Percentiles rank a stretch among this genome's conserved stretches.
These are phyloP conservation scores for Mormyrus hasselquistii DNA, from an alignment of 2,797 vertebrate species.

Conservation along the genomic window DNA sequence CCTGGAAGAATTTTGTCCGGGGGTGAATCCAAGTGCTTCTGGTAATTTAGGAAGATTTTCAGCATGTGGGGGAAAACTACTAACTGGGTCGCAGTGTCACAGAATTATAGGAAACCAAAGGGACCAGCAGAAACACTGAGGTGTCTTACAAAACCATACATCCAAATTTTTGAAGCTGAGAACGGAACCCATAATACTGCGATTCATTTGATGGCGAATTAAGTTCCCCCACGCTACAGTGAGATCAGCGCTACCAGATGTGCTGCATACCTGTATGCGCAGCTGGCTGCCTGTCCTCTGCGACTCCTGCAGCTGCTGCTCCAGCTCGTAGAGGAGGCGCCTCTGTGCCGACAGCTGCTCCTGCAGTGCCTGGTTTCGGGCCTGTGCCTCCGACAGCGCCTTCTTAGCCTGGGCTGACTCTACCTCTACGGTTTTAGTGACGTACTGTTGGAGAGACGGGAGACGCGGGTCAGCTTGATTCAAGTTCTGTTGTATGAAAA, in stretches of 20 bases:
- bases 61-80: neutral
- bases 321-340: constrained; percentile 78
- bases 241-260: neutral
- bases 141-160: neutral
- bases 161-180: neutral
- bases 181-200: neutral
- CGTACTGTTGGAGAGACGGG: constrained; percentile 51
- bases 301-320: constrained; percentile 80
- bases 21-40: neutral
- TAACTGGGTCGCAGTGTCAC: neutral
- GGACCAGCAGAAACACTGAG: neutral
- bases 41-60: neutral
- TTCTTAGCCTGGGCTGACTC: constrained; percentile 71
- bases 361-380: constrained; percentile 72
- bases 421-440: constrained; percentile 75
- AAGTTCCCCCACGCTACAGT: neutral
- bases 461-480: neutral
- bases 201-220: neutral
- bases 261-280: constrained; percentile 70
- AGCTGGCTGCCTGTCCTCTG: constrained; percentile 75
- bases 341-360: constrained; percentile 82
- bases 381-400: constrained; percentile 70
- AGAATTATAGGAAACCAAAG: neutral
- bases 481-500: neutral
- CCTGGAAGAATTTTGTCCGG: neutral